phyloP scores from a whole-genome alignment of 1,140 invertebrate species.

The Euura lappo region DNA sequence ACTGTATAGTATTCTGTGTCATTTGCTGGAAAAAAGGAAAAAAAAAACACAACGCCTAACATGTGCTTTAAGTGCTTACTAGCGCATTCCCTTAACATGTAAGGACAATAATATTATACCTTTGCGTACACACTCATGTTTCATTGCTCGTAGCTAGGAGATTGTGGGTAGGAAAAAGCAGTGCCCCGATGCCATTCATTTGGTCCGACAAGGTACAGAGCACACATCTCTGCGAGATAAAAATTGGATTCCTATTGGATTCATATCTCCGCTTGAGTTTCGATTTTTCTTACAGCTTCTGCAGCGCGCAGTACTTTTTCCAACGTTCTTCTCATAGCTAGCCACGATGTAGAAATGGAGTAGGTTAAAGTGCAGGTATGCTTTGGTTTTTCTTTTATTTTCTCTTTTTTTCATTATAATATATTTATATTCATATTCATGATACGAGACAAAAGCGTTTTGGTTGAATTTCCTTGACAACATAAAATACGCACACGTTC shows the following conservation, averaged over 20 bases:
- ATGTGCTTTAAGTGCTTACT: slow-evolving; percentile 7
- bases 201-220: no score
- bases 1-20: no score
- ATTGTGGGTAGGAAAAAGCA: not conserved
- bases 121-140: slow-evolving; percentile 5
- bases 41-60: not conserved
- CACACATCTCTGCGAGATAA: no score
- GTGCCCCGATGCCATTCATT: not conserved
- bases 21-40: no score
- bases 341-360: not conserved
- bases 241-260: no score
- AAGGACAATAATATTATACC: slow-evolving; percentile 7
- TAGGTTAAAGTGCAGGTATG: not conserved
- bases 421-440: not conserved
- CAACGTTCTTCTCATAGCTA: not conserved
- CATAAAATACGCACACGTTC: slow-evolving; percentile 18
- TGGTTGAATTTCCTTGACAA: slow-evolving; percentile 13
- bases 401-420: not conserved
- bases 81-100: slow-evolving; percentile 1
- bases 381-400: not conserved
- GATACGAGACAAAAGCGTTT: not conserved
- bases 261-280: no score
- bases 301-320: not conserved
- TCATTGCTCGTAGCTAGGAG: slow-evolving; percentile 2
- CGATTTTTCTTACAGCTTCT: no score